Evolutionary conservation across 2,113 vertebrate genomes (phyloP).

Genomic region (Plectropomus leopardus): DNA sequence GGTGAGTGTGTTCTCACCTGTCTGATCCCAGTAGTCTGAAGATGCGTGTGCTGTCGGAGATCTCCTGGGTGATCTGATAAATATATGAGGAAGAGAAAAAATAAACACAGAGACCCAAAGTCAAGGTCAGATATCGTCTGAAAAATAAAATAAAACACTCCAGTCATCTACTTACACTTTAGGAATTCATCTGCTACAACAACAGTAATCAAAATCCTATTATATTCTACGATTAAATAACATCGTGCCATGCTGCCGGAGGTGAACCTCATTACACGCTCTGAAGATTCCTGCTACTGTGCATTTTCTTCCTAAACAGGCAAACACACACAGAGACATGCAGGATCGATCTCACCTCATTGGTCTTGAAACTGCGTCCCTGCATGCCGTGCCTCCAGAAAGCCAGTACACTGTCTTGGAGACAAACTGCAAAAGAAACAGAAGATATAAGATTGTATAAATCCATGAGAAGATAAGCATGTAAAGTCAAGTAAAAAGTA

Average conservation of each 20-base stretch:
- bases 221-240: neutral
- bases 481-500: neutral
- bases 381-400: constrained; percentile 99
- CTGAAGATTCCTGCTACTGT: neutral
- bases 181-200: neutral
- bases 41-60: constrained; percentile 97
- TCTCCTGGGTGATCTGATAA: constrained; percentile 96
- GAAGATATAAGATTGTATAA: neutral
- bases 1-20: constrained; percentile 86
- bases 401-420: constrained; percentile 97
- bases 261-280: neutral
- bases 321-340: neutral
- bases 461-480: neutral
- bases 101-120: too few relatives aligned
- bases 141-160: too few relatives aligned
- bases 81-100: constrained; percentile 28
- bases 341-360: constrained; percentile 88
- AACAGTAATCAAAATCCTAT: neutral
- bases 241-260: neutral
- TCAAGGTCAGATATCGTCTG: too few relatives aligned
- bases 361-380: constrained; percentile 96
- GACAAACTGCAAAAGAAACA: constrained; percentile 88
- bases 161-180: neutral
- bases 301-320: constrained; percentile 54
- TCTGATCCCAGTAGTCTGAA: constrained; percentile 98